phyloP scores from a whole-genome alignment of 1,140 invertebrate species.

The Zaprionus lachaisei region DNA sequence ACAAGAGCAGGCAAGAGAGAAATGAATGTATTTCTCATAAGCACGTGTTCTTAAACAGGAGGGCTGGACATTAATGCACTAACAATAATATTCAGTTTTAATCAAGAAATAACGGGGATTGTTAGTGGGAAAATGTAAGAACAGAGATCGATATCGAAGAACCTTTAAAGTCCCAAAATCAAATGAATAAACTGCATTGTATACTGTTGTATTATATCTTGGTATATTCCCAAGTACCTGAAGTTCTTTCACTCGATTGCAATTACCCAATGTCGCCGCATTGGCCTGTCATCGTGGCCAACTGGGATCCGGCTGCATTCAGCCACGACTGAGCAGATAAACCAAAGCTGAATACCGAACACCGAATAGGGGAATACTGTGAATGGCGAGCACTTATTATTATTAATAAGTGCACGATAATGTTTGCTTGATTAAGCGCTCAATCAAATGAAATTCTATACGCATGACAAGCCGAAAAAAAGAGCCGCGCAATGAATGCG shows the following conservation, averaged over 20 bases:
- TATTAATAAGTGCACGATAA: constrained; percentile 81
- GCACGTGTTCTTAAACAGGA: too few relatives aligned
- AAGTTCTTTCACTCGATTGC: neutral
- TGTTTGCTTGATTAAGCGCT: constrained; percentile 82
- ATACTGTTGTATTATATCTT: neutral
- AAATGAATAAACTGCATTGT: neutral
- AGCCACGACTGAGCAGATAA: constrained; percentile 79
- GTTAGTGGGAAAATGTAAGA: neutral
- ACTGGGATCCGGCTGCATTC: constrained; percentile 57
- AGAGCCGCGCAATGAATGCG: constrained; percentile 43
- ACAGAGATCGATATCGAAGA: too few relatives aligned
- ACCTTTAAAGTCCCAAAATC: neutral
- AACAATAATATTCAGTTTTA: too few relatives aligned
- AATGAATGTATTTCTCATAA: too few relatives aligned
- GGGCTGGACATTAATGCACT: too few relatives aligned
- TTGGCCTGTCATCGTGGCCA: constrained; percentile 38
- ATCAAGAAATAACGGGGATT: neutral
- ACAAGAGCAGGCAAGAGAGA: neutral
- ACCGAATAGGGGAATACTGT: constrained; percentile 10
- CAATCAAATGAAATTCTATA: constrained; percentile 82
- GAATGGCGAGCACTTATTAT: constrained; percentile 67
- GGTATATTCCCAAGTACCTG: neutral
- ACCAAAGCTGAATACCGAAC: constrained; percentile 37
- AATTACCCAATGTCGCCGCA: neutral
- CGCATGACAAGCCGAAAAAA: constrained; percentile 65